Percentiles rank a stretch among this genome's conserved stretches.
Conservation (phyloP, 1,140 invertebrate species). For the Archegozetes longisetosus region DNA sequence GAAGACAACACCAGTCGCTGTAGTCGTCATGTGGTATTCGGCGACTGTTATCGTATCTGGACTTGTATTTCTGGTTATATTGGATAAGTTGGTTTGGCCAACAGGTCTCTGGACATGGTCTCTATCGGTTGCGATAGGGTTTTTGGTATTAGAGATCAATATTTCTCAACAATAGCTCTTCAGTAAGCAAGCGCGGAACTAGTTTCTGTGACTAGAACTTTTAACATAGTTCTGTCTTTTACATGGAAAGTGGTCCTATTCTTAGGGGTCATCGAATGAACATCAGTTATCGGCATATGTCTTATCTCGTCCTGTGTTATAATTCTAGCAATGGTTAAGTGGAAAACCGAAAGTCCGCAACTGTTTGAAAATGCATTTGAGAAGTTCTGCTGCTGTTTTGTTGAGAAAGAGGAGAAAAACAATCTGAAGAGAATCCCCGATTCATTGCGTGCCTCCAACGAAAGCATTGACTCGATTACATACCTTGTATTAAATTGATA, state of each 20-base stretch:
- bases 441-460: no score
- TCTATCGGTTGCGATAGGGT: slow-evolving; percentile 60
- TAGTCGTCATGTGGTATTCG: slow-evolving; percentile 42
- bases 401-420: no score
- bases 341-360: slow-evolving; percentile 10
- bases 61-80: slow-evolving; percentile 36
- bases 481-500: no score
- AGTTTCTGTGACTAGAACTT: slow-evolving; percentile 66
- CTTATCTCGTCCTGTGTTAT: slow-evolving; percentile 12
- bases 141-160: slow-evolving; percentile 73
- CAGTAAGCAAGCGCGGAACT: slow-evolving; percentile 75
- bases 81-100: slow-evolving; percentile 58
- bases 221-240: slow-evolving; percentile 78
- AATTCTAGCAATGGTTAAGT: slow-evolving; percentile 8
- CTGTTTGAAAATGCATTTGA: no score
- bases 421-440: no score
- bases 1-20: slow-evolving; percentile 68
- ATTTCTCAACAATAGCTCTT: slow-evolving; percentile 60
- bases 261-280: slow-evolving; percentile 4
- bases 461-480: no score
- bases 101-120: slow-evolving; percentile 54
- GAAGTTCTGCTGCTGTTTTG: no score
- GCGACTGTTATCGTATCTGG: slow-evolving; percentile 24
- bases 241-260: slow-evolving; percentile 15
- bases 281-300: slow-evolving; percentile 6